Percentiles rank a stretch among this genome's conserved stretches.
phyloP scores from a whole-genome alignment of 2,797 vertebrate genomes.

The Gallinago stenura region DNA sequence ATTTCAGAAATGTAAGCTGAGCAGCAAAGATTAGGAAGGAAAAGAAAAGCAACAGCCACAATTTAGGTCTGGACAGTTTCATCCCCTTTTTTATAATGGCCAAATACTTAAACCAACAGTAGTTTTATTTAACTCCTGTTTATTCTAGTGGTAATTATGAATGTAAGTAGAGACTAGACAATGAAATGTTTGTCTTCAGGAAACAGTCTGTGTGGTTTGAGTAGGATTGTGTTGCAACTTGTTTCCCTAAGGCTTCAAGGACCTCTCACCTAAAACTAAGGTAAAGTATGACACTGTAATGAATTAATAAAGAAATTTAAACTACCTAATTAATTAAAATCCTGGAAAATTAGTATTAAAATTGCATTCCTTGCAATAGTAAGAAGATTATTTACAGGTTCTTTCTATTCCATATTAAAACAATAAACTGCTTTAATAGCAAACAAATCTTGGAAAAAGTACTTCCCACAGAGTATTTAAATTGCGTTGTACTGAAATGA shows the following conservation, averaged over 20 bases:
- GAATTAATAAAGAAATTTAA: constrained; percentile 30
- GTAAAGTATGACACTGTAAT: constrained; percentile 24
- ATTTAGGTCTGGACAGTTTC: background rate
- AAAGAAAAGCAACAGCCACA: constrained; percentile 1
- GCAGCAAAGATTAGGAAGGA: background rate
- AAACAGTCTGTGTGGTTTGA: constrained; percentile 45
- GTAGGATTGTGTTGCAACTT: constrained; percentile 30
- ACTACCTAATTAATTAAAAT: constrained; percentile 52
- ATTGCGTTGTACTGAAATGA: background rate
- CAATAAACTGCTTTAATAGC: background rate
- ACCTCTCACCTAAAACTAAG: constrained; percentile 16
- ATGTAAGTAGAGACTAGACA: background rate
- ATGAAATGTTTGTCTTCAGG: constrained; percentile 7
- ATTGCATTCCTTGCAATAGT: constrained; percentile 12
- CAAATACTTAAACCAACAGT: background rate
- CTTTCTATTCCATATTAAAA: background rate
- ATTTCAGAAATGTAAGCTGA: constrained; percentile 11
- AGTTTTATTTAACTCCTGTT: constrained; percentile 39
- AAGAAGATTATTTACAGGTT: background rate
- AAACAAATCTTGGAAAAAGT: constrained; percentile 3
- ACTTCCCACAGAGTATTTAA: background rate
- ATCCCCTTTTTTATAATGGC: background rate
- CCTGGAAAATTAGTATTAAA: constrained; percentile 35
- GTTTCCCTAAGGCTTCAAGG: constrained; percentile 33
- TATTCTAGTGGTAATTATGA: constrained; percentile 25